These are phyloP conservation scores for Chironomus tentans DNA, from an alignment of 2,888 invertebrate genomes.

Conservation along the genomic window DNA sequence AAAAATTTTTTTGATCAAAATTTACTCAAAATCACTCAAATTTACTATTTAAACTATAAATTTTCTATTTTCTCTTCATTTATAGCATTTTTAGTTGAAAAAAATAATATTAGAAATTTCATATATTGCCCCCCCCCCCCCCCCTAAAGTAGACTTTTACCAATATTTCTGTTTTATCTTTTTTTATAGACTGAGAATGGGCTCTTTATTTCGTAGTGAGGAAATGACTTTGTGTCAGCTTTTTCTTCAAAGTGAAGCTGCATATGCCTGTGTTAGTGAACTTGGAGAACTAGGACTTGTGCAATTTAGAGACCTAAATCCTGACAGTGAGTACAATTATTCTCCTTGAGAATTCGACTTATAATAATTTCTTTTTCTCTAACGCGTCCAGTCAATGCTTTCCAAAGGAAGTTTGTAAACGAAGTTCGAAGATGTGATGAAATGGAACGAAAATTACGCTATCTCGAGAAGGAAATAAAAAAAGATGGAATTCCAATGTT, in stretches of 20 bases:
- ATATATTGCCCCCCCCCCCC: too few relatives aligned
- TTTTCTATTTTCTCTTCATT: too few relatives aligned
- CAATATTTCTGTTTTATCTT: too few relatives aligned
- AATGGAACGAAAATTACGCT: conserved; percentile 95
- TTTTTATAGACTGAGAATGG: conserved; percentile 47
- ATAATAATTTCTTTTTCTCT: too few relatives aligned
- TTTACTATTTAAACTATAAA: too few relatives aligned
- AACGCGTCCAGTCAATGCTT: conserved; percentile 65
- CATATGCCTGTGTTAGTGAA: conserved; percentile 96
- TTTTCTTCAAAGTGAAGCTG: conserved; percentile 96
- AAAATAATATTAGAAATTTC: too few relatives aligned
- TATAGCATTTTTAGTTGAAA: too few relatives aligned
- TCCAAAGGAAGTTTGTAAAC: conserved; percentile 97
- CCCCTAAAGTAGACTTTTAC: too few relatives aligned
- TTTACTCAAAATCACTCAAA: too few relatives aligned
- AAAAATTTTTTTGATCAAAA: too few relatives aligned
- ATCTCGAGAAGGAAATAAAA: conserved; percentile 93
- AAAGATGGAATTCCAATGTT: conserved; percentile 96
- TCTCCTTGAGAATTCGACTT: too few relatives aligned
- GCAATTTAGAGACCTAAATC: conserved; percentile 94
- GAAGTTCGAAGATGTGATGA: conserved; percentile 97
- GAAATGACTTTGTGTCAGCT: conserved; percentile 98
- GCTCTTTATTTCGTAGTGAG: conserved; percentile 92
- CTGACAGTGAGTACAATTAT: conserved; percentile 48
- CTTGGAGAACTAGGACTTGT: conserved; percentile 94